phyloP scores from a whole-genome alignment of 2,888 invertebrate species.

The Hartigia nigra region DNA sequence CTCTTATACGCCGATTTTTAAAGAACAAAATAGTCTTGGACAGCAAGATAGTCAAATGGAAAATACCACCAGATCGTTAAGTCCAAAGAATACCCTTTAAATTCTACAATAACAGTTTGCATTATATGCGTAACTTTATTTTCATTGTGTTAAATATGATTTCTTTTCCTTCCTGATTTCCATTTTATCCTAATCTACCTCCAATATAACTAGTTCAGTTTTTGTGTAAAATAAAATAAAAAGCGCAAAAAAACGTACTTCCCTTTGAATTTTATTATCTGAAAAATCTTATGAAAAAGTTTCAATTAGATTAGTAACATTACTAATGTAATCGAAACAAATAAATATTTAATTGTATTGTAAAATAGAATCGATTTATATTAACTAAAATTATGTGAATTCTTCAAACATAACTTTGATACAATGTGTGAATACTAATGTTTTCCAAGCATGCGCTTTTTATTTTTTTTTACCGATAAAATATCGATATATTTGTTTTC shows the following conservation, averaged over 20 bases:
- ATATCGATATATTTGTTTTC: neutral
- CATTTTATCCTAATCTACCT: neutral
- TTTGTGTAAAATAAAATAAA: neutral
- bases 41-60: conserved; percentile 33
- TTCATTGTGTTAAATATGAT: neutral
- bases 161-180: neutral
- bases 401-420: neutral
- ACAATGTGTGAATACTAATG: neutral
- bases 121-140: neutral
- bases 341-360: neutral
- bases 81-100: conserved; percentile 30
- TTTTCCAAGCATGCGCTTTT: neutral
- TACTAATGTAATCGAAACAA: too few species aligned
- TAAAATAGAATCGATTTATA: neutral
- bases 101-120: neutral
- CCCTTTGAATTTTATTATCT: neutral
- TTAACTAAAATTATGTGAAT: neutral
- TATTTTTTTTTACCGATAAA: neutral
- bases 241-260: too few species aligned
- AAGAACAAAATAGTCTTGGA: conserved; percentile 16
- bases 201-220: neutral
- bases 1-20: conserved; percentile 33
- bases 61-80: conserved; percentile 46
- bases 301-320: neutral
- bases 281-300: neutral